phyloP scores from a whole-genome alignment of 1,140 invertebrate species.

The Aricia agestis region DNA sequence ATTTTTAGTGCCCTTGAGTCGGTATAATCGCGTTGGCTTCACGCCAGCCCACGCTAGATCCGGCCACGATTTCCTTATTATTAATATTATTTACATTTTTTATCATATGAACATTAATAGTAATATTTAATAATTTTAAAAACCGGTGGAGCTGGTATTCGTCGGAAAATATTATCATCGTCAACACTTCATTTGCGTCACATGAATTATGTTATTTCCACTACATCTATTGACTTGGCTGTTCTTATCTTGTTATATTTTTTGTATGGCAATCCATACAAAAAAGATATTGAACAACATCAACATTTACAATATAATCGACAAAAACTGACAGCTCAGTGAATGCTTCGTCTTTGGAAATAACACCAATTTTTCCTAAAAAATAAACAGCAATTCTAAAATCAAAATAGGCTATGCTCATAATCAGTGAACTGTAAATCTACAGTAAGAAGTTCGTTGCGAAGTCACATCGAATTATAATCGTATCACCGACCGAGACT shows the following conservation, averaged over 20 bases:
- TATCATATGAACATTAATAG: background rate
- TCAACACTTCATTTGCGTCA: background rate
- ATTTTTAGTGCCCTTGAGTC: constrained; percentile 59
- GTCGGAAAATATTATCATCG: background rate
- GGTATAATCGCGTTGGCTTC: constrained; percentile 44
- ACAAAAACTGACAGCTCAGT: too few relatives aligned
- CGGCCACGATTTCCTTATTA: constrained; percentile 53
- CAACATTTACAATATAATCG: too few relatives aligned
- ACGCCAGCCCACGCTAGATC: constrained; percentile 50
- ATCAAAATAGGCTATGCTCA: too few relatives aligned
- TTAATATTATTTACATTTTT: constrained; percentile 36
- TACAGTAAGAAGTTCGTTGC: background rate
- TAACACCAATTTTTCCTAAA: too few relatives aligned
- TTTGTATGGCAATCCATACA: too few relatives aligned
- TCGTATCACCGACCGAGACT: background rate
- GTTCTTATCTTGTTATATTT: background rate
- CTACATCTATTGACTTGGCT: background rate
- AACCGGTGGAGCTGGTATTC: background rate
- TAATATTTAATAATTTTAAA: background rate
- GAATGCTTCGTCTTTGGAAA: too few relatives aligned
- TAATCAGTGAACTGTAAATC: background rate
- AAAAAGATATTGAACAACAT: too few relatives aligned
- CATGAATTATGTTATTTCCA: background rate
- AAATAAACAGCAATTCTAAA: too few relatives aligned
- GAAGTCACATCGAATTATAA: background rate